Base-by-base conservation (phyloP, 64 coral and sea anemone species). In the Porites australiensis region DNA sequence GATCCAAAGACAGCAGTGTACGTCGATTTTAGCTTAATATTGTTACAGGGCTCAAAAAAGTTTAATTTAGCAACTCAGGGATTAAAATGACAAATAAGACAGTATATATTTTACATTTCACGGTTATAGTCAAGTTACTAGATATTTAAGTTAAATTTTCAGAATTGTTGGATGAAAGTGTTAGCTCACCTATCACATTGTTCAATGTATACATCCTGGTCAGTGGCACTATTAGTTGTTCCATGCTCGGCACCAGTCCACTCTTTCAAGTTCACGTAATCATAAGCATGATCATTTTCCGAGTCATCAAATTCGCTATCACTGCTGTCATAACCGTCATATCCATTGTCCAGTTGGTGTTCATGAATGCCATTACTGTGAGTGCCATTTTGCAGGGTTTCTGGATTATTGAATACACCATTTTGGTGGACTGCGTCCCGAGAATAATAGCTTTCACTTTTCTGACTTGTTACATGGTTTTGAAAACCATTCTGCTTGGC, bases 301-400 rank as follows among this genome's bases (percentile, higher is more conserved):
- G 77, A 60, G 11, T 84, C 81, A 52, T 84, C 81, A 68, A 84
- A 84, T 7, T 84, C 81, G 16, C 62, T 84, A 68, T 84, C 81
- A 50, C 61, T 83, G 61, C 80, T 67, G 44, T 84, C 81, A 84
- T 84, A 84, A 45, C 63, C 81, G 69, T 84, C 81, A 83, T 49
- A 83, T 3, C 79, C 58, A 18, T 79, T 79, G 23, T 79, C 52
- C 53, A 43, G 52, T 27, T 20, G 8, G n/a, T 53, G 51, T 20
- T 20, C 77, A 3, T 74, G 43, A 22, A 46, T 47, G 3, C 6
- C 71, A 13, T 37, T 74, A 13, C 45, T 74, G 73, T 76, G 19
- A 3, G 48, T 49, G 15, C 21, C 78, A 62, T 69, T 84, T 50
- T 68, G 60, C 16, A 50, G 58, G 15, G 81, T 45, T 21, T 15